Evolutionary conservation across 2,113 vertebrate species (phyloP), one percentile per base, ranked within the genome.

Genomic region (Enhydra lutris): DNA sequence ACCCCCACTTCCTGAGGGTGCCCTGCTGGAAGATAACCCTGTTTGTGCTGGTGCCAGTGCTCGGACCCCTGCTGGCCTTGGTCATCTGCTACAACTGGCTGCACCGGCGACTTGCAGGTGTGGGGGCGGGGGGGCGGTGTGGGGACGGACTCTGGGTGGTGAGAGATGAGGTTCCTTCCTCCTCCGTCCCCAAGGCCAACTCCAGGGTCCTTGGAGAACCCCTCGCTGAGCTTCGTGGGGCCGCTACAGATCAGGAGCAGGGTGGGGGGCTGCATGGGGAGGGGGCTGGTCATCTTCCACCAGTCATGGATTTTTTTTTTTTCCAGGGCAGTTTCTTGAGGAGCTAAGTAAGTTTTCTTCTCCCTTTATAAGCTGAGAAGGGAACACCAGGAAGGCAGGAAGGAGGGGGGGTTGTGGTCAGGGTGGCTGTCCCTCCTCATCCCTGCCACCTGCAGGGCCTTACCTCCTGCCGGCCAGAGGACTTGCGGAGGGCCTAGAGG

Each of bases 31-130:
- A 98, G 96, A 87, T 98, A 63, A 61, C 95, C 17, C 82, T 98
- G 74, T 98, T 98, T 61, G 97, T 93, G 24, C 86, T 97, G 0
- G 98, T 98, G 82, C 98, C 98, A 0, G 47, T 98, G n/a, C 89
- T 98, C 0, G 97, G 98, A 91, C 98, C 98, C 50, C 82, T 98
- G 61, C 94, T 97, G 3, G 98, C 98, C 93, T 84, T 98, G 96
- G 91, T 98, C 97, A 97, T 98, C 96, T 98, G 98, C 96, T 98
- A 98, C 94, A 98, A 98, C 93, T 98, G 98, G 98, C 97, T 98
- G 3, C 97, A 98, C 26, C 55, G 97, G 34, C 97, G 97, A 95
- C 69, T 98, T 8, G 98, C 98, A 98, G 98, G 98, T 98, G 21
- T 69, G 79, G 26, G 67, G 17, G 15, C n/a, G 55, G 71, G 20